A percentile compares a stretch with the other conserved stretches of the same genome.
Conservation (phyloP, 2,113 vertebrate genomes). For the Eleginops maclovinus region DNA sequence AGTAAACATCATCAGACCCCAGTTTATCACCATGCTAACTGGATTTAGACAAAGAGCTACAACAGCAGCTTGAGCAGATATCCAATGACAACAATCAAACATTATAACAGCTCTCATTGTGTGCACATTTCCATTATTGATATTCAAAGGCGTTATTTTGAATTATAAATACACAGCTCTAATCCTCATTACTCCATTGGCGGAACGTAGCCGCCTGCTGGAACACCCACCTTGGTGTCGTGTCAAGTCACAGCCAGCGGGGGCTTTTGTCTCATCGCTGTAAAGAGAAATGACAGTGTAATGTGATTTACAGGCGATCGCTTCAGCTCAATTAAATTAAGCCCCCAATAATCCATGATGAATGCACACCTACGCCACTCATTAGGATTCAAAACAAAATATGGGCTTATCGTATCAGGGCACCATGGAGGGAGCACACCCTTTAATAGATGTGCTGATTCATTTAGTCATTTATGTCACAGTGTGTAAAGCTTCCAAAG, state of each 20-base stretch:
- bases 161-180: constrained; percentile 73
- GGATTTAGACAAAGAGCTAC: constrained; percentile 76
- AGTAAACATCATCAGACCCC: constrained; percentile 73
- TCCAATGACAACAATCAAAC: constrained; percentile 68
- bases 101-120: constrained; percentile 63
- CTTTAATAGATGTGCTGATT: constrained; percentile 85
- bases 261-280: constrained; percentile 76
- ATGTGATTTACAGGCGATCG: constrained; percentile 86
- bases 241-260: constrained; percentile 74
- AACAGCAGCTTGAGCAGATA: constrained; percentile 68
- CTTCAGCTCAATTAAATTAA: constrained; percentile 86
- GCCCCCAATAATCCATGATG: constrained; percentile 83
- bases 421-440: constrained; percentile 76
- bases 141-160: constrained; percentile 71
- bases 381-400: constrained; percentile 86
- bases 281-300: constrained; percentile 85
- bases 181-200: constrained; percentile 74
- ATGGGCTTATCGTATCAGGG: constrained; percentile 80
- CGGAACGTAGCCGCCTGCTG: constrained; percentile 60
- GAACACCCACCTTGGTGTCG: constrained; percentile 78
- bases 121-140: constrained; percentile 71
- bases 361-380: constrained; percentile 86
- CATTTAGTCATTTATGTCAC: constrained; percentile 83
- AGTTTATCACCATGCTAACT: constrained; percentile 79
- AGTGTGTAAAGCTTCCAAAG: constrained; percentile 74